Conservation (phyloP, 2,888 invertebrate genomes). For the Panzeria rudis region DNA sequence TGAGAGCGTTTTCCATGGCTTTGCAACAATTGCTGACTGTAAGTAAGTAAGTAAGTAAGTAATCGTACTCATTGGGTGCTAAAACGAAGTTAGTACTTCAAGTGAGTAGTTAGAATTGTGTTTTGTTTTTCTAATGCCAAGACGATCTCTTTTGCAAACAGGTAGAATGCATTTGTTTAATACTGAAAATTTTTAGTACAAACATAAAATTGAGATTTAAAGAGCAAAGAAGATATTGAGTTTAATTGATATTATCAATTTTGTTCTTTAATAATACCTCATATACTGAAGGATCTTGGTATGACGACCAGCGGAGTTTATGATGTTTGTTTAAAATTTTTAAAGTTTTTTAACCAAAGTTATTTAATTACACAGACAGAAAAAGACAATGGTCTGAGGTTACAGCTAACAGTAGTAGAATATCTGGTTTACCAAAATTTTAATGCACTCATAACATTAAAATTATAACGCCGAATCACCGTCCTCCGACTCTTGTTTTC, state of each 20-base stretch:
- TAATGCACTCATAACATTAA: too few relatives aligned
- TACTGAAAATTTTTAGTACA: constrained; percentile 36
- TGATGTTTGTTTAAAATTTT: too few relatives aligned
- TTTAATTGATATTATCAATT: background rate
- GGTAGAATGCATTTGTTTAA: background rate
- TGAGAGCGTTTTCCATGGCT: constrained; percentile 57
- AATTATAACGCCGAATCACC: too few relatives aligned
- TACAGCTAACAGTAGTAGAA: too few relatives aligned
- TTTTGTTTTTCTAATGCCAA: too few relatives aligned
- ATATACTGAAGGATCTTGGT: background rate
- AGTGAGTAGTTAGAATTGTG: constrained; percentile 12
- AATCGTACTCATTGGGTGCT: constrained; percentile 17
- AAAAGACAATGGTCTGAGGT: too few relatives aligned
- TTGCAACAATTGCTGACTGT: background rate
- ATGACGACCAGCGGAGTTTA: background rate
- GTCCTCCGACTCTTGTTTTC: too few relatives aligned
- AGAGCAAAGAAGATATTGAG: background rate
- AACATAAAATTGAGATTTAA: background rate
- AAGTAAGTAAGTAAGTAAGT: background rate
- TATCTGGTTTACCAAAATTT: too few relatives aligned
- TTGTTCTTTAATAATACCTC: background rate
- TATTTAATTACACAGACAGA: too few relatives aligned
- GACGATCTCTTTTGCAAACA: background rate
- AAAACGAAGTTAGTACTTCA: constrained; percentile 31
- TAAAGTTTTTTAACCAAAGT: too few relatives aligned